Evolutionary conservation across 1,140 invertebrate species (phyloP).

Genomic region (Drosophila repletoides): DNA sequence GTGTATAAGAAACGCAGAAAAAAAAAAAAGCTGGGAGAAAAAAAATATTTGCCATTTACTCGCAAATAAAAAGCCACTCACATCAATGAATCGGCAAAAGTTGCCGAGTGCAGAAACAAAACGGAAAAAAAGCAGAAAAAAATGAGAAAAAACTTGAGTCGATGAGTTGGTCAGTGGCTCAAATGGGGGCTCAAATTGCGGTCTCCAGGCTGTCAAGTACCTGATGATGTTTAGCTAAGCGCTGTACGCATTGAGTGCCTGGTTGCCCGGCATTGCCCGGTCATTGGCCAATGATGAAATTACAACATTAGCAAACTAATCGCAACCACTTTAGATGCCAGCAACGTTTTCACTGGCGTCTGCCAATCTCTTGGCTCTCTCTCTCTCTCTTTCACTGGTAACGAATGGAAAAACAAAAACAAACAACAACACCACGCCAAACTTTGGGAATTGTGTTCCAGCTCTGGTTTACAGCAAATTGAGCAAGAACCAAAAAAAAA

Average conservation of each 20-base stretch:
- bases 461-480: conserved; percentile 28
- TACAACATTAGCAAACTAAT: conserved; percentile 81
- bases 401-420: conserved; percentile 53
- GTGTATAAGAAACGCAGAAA: background rate
- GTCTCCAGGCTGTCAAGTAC: conserved; percentile 70
- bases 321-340: conserved; percentile 78
- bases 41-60: conserved; percentile 65
- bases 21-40: conserved; percentile 22
- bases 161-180: conserved; percentile 7
- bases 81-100: conserved; percentile 76
- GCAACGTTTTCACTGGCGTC: conserved; percentile 39
- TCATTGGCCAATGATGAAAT: conserved; percentile 72
- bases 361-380: conserved; percentile 25
- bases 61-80: conserved; percentile 78
- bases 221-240: conserved; percentile 77
- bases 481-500: conserved; percentile 19
- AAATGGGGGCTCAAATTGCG: conserved; percentile 51
- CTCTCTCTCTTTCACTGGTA: background rate
- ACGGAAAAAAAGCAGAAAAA: no score
- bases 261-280: conserved; percentile 38
- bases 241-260: conserved; percentile 51
- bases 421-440: conserved; percentile 51
- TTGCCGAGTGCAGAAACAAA: conserved; percentile 31
- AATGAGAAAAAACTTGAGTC: conserved; percentile 7
- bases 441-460: conserved; percentile 63